Evolutionary conservation across 2,888 invertebrate genomes (phyloP).

Genomic region (Phortica magna): DNA sequence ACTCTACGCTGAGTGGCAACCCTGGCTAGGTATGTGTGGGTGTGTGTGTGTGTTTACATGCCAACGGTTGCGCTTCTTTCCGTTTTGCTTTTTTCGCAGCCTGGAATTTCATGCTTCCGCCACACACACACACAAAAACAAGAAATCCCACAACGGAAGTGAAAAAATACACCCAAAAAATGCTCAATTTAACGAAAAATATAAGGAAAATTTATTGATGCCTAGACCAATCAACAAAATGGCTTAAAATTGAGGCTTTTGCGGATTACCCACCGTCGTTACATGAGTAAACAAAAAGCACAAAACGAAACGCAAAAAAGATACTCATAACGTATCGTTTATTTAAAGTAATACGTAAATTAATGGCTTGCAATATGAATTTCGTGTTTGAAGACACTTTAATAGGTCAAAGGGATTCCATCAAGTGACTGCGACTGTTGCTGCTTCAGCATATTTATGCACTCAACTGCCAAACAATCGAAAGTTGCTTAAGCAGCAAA

Average conservation of each 20-base stretch:
- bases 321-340: too few species aligned
- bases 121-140: background rate
- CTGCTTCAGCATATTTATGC: too few species aligned
- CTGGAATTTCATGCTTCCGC: constrained; percentile 17
- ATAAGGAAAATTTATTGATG: constrained; percentile 27
- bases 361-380: background rate
- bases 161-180: constrained; percentile 19
- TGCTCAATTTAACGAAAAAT: constrained; percentile 7
- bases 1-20: too few species aligned
- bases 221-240: constrained; percentile 29
- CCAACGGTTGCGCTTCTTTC: constrained; percentile 5
- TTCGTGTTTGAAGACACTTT: background rate
- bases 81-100: background rate
- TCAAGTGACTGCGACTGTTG: background rate
- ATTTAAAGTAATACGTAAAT: background rate
- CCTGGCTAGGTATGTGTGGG: background rate
- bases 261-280: background rate
- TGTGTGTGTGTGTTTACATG: background rate
- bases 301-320: too few species aligned
- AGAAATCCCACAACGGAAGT: constrained; percentile 34
- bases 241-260: constrained; percentile 20
- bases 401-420: background rate
- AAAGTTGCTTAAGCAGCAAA: too few species aligned
- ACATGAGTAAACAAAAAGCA: too few species aligned
- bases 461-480: too few species aligned